Evolutionary conservation across 1,140 invertebrate species (phyloP).

Genomic region (Pseudoatta argentina): DNA sequence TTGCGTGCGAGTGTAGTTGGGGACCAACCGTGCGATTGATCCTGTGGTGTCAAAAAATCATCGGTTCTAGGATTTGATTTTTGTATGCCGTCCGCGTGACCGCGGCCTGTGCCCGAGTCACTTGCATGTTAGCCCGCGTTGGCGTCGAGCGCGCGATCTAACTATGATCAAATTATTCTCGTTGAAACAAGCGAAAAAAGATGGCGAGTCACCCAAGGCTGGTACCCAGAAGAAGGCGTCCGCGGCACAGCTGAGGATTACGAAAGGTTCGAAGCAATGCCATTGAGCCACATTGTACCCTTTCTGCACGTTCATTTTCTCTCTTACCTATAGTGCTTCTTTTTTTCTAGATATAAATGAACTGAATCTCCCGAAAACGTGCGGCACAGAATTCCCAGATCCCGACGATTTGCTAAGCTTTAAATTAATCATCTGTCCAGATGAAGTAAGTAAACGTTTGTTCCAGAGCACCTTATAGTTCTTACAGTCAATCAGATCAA

Average conservation of each 20-base stretch:
- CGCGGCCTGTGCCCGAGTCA: conserved; percentile 11
- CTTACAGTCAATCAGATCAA: background rate
- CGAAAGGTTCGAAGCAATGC: conserved; percentile 92
- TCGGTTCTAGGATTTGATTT: conserved; percentile 39
- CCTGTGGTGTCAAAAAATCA: conserved; percentile 56
- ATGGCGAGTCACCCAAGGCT: conserved; percentile 94
- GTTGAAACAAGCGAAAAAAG: conserved; percentile 98
- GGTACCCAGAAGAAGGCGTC: conserved; percentile 96
- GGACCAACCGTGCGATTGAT: conserved; percentile 62
- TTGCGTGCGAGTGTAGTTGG: conserved; percentile 43
- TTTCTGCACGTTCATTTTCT: background rate
- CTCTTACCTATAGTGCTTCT: background rate
- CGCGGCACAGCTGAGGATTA: conserved; percentile 97
- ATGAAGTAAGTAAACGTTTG: conserved; percentile 90
- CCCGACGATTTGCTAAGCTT: conserved; percentile 98
- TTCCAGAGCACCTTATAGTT: background rate
- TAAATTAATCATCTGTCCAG: conserved; percentile 98
- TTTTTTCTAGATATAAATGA: conserved; percentile 97
- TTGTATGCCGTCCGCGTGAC: conserved; percentile 67
- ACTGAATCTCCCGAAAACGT: conserved; percentile 98
- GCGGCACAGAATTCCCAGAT: conserved; percentile 98
- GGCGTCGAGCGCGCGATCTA: conserved; percentile 67
- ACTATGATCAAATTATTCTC: conserved; percentile 99
- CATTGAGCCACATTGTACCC: no score
- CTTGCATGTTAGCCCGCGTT: conserved; percentile 58